A percentile compares a stretch with the other conserved stretches of the same genome.
Conservation (phyloP, 2,888 invertebrate genomes). For the Lithophane socia region DNA sequence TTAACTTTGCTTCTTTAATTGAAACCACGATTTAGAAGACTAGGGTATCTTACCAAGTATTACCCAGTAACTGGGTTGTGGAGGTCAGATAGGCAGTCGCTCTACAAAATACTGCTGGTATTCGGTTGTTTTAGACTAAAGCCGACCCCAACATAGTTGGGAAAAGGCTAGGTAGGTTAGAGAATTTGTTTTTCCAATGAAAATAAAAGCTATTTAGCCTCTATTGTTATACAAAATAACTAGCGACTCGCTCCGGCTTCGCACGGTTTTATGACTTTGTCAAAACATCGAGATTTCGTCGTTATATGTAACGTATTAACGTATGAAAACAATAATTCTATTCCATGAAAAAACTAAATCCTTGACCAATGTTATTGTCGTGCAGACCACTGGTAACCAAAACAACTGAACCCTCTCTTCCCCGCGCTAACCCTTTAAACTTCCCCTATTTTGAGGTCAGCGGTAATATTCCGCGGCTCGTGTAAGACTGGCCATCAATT, state of each 20-base stretch:
- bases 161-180: too few relatives aligned
- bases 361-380: conserved; percentile 73
- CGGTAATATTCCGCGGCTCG: conserved; percentile 59
- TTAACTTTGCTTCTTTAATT: neutral
- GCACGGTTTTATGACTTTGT: too few relatives aligned
- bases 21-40: neutral
- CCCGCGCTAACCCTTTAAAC: conserved; percentile 50
- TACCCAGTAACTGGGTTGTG: too few relatives aligned
- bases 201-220: neutral
- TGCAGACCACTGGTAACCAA: conserved; percentile 68
- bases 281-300: too few relatives aligned
- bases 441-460: conserved; percentile 38
- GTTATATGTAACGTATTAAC: neutral
- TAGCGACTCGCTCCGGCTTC: too few relatives aligned
- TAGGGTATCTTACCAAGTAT: too few relatives aligned
- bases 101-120: too few relatives aligned
- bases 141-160: too few relatives aligned
- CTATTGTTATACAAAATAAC: neutral
- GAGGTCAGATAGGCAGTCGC: too few relatives aligned
- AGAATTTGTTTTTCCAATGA: neutral
- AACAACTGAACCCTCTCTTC: conserved; percentile 61
- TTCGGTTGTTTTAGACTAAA: too few relatives aligned
- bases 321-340: neutral
- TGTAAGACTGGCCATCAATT: conserved; percentile 55
- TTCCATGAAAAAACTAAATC: conserved; percentile 69